phyloP scores from a whole-genome alignment of 2,113 vertebrate species.

The Lagenorhynchus albirostris region DNA sequence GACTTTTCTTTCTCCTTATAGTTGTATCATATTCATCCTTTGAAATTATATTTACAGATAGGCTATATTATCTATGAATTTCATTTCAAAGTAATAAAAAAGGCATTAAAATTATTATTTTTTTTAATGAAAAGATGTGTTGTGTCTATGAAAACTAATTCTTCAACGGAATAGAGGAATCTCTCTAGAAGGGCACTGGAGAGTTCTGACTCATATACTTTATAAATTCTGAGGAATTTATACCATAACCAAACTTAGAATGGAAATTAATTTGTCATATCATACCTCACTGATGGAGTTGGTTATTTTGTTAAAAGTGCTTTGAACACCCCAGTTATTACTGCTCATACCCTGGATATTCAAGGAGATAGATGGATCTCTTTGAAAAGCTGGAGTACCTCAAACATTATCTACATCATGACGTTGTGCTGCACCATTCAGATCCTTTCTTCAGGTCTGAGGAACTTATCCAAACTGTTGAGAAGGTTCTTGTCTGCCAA shows the following conservation, averaged over 20 bases:
- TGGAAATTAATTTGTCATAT: not conserved
- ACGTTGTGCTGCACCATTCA: accelerated
- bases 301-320: not conserved
- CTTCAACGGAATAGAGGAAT: not conserved
- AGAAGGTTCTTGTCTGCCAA: not conserved
- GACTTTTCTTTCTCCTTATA: not conserved
- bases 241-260: not conserved
- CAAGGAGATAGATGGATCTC: not conserved
- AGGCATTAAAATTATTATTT: constrained; percentile 33
- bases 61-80: constrained; percentile 31
- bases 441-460: not conserved
- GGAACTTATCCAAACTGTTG: not conserved
- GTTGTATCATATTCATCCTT: not conserved
- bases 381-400: not conserved
- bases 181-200: not conserved
- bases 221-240: constrained; percentile 5
- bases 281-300: not conserved
- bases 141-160: constrained; percentile 20
- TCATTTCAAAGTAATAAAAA: constrained; percentile 42
- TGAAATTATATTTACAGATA: constrained; percentile 41
- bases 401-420: not conserved
- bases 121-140: constrained; percentile 32
- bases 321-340: not conserved
- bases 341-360: not conserved
- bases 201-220: not conserved